Evolutionary conservation across 2,888 invertebrate genomes (phyloP).

Genomic region (Tridacna gigas): DNA sequence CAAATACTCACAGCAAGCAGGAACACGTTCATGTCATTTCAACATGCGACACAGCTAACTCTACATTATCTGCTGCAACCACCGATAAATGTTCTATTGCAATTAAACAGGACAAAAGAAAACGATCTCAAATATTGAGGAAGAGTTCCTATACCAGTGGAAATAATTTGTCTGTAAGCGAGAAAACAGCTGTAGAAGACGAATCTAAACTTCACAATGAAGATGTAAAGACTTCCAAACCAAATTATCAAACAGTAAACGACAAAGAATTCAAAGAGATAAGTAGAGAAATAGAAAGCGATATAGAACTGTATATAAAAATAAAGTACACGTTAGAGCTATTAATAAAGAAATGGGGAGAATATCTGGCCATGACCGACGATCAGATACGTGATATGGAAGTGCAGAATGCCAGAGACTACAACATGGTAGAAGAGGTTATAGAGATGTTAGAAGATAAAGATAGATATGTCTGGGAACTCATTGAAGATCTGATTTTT

Average conservation of each 20-base stretch:
- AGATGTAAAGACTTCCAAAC: background rate
- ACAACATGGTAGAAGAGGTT: constrained; percentile 65
- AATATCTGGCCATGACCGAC: constrained; percentile 64
- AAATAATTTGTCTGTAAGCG: background rate
- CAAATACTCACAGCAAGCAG: background rate
- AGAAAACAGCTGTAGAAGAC: background rate
- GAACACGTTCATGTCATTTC: background rate
- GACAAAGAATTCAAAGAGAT: constrained; percentile 42
- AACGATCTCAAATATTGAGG: background rate
- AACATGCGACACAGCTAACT: background rate
- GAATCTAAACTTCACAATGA: background rate
- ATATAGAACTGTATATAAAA: constrained; percentile 56
- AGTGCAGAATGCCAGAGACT: constrained; percentile 58
- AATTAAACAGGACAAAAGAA: background rate
- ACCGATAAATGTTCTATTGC: background rate
- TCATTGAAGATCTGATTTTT: constrained; percentile 67
- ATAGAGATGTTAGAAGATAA: constrained; percentile 72
- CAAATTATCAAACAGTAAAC: constrained; percentile 5
- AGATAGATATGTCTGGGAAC: constrained; percentile 73
- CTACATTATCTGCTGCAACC: background rate
- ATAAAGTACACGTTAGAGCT: constrained; percentile 56
- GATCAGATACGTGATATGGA: constrained; percentile 65
- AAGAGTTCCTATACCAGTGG: background rate
- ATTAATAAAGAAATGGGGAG: constrained; percentile 67
- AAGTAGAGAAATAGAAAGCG: constrained; percentile 52